Base-by-base conservation (phyloP, 2,113 vertebrate species). In the Gorsachius goisagi region DNA sequence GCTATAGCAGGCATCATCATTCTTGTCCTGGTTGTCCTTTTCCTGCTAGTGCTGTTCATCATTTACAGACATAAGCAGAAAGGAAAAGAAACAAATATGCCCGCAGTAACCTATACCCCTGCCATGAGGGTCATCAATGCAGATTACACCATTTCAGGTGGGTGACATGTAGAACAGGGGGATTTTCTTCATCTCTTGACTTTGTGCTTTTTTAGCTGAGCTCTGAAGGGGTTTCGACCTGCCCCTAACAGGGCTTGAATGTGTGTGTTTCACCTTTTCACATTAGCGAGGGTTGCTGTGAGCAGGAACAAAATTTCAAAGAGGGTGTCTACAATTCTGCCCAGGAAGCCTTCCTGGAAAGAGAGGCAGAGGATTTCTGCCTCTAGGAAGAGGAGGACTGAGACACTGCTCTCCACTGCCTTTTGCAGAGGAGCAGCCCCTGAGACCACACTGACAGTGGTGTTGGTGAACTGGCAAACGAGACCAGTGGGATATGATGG, bases 31-130 rank as follows among this genome's bases (percentile, higher is more conserved):
- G 98, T 99, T 68, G 98, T 99, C 68, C 98, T 99, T 82, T 99
- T 99, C 91, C 98, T 99, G 71, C 97, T 99, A 79, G 98, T 98
- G 5, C 97, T 99, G 80, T 99, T 99, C 97, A 95, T 99, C 93
- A 97, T 99, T 97, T 99, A 99, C 94, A 98, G 98, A 94, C 99
- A 99, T 41, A 99, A 99, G 93, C 99, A 99, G 96, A 99, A 99
- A 96, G 98, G 98, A 50, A 99, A 99, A 97, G 99, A 99, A 86
- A 97, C 99, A 12, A 92, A 98, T 62, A 99, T 99, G 99, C 99
- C 99, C 0, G 97, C 99, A 0, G 99, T 99, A 69, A 99, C 98
- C 64, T 99, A 99, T 95, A 99, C 99, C 5, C 99, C 99, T 4
- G 99, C 99, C 11, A 88, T 99, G 98, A 98, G 99, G 88, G 98